Conservation (phyloP, 2,797 vertebrate species). For the Melanotaenia pygmaea region DNA sequence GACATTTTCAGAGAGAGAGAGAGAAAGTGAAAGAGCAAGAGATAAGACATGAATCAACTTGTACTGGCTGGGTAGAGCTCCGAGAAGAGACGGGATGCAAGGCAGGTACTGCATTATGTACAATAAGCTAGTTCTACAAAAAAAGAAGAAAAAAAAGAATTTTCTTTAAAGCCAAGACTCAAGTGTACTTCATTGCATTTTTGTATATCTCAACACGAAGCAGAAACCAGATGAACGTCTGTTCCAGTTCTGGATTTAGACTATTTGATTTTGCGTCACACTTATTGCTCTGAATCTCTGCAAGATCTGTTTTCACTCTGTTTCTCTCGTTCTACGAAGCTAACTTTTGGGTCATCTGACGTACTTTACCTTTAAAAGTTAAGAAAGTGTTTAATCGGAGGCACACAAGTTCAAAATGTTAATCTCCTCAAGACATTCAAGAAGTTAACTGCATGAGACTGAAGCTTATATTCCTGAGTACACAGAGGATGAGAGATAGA, state of each 20-base stretch:
- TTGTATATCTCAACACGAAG: not conserved
- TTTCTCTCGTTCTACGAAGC: not conserved
- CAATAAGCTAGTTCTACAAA: no score
- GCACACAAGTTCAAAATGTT: constrained; percentile 60
- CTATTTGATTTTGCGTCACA: not conserved
- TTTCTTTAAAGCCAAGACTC: no score
- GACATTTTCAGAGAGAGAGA: not conserved
- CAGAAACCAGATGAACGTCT: not conserved
- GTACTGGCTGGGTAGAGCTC: not conserved
- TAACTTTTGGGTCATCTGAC: constrained; percentile 42
- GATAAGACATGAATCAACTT: not conserved
- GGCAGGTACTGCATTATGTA: no score
- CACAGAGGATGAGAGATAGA: constrained; percentile 48
- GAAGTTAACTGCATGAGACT: constrained; percentile 62
- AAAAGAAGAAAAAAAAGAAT: no score
- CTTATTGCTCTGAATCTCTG: not conserved
- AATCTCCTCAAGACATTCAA: constrained; percentile 69
- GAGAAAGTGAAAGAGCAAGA: not conserved
- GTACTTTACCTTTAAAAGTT: constrained; percentile 54
- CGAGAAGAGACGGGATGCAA: not conserved
- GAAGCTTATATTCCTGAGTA: constrained; percentile 65
- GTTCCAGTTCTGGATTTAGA: not conserved
- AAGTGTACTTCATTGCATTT: not conserved
- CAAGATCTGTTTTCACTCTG: not conserved
- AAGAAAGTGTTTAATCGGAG: constrained; percentile 52